Evolutionary conservation across 2,113 vertebrate species (phyloP).

Genomic region (Galbula dea): DNA sequence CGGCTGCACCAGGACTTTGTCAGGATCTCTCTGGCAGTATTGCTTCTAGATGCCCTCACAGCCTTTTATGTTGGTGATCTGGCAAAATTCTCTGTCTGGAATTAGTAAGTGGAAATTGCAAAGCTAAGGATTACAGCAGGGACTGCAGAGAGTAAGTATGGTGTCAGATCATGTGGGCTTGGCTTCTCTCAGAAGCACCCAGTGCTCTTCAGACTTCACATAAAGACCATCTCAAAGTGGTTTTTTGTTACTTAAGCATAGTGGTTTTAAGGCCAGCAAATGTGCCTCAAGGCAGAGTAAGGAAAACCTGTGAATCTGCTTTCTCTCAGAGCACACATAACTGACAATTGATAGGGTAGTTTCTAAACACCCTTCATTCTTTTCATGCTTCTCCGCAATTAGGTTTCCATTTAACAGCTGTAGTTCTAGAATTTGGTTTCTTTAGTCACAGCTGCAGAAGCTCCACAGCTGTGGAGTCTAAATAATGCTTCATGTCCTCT

Average conservation of each 20-base stretch:
- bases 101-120: not conserved
- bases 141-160: not conserved
- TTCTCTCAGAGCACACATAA: not conserved
- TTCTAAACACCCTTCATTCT: not conserved
- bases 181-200: not conserved
- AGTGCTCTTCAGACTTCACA: not conserved
- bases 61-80: not conserved
- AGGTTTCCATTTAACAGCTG: conserved; percentile 23
- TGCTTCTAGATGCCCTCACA: not conserved
- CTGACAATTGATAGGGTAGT: not conserved
- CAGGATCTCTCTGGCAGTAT: not conserved
- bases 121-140: not conserved
- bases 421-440: conserved; percentile 6
- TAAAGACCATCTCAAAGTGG: not conserved
- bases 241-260: not conserved
- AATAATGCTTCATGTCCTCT: not conserved
- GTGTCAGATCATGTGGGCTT: not conserved
- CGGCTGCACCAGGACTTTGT: not conserved
- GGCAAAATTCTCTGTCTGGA: not conserved
- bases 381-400: not conserved
- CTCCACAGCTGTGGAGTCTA: conserved; percentile 11
- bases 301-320: not conserved
- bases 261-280: not conserved
- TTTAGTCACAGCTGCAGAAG: conserved; percentile 28
- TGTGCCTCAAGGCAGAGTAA: not conserved